A percentile compares a stretch with the other conserved stretches of the same genome.
These are phyloP conservation scores for Lagorchestes hirsutus DNA, from an alignment of 2,797 vertebrate species.

Conservation along the genomic window DNA sequence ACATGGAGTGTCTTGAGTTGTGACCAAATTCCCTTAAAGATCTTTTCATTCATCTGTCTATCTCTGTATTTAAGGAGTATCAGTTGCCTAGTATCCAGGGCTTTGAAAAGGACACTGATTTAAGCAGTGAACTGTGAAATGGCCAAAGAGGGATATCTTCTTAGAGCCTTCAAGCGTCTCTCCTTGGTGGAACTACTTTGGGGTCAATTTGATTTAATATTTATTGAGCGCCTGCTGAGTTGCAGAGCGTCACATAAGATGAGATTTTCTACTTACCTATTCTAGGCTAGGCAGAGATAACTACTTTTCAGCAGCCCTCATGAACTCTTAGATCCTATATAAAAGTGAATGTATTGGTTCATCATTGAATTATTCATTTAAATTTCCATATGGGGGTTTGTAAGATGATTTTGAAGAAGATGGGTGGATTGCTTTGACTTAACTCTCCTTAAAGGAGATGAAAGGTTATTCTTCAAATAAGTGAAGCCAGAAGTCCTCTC, in stretches of 20 bases:
- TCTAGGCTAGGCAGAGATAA: background rate
- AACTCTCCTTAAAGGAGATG: background rate
- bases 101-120: conserved; percentile 20
- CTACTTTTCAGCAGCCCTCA: background rate
- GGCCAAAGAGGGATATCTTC: background rate
- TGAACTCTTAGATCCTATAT: conserved; percentile 27
- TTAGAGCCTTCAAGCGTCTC: background rate
- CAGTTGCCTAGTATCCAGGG: background rate
- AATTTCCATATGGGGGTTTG: background rate
- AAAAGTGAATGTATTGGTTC: conserved; percentile 2
- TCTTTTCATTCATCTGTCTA: background rate
- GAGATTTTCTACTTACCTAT: background rate
- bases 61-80: conserved; percentile 3
- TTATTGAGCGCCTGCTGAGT: background rate
- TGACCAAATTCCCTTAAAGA: conserved; percentile 26
- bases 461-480: background rate
- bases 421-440: background rate
- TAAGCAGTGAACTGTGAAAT: conserved; percentile 24
- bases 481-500: background rate
- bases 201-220: background rate
- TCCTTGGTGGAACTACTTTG: conserved; percentile 16
- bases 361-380: background rate
- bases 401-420: background rate
- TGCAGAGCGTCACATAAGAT: background rate
- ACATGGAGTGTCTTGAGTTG: background rate